Percentiles rank a stretch among this genome's conserved stretches.
Evolutionary conservation across 1,140 invertebrate species (phyloP).

Genomic region (Drosophila tsacasi): DNA sequence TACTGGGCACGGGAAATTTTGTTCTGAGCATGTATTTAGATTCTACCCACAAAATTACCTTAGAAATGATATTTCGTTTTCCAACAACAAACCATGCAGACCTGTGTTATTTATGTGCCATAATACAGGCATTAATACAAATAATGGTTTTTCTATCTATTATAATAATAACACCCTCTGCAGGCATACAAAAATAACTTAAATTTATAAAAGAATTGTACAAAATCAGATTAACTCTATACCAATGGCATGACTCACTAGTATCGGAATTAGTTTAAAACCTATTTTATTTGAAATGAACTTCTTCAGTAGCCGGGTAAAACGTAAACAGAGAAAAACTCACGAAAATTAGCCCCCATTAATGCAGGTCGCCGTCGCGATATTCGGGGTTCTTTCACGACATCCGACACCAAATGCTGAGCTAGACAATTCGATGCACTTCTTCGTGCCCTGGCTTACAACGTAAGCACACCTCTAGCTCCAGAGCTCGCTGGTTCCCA

Average conservation of each 20-base stretch:
- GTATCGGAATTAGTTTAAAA: neutral
- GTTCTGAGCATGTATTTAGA: too few species aligned
- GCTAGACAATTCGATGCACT: conserved; percentile 31
- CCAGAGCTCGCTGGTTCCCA: neutral
- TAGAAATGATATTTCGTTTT: too few species aligned
- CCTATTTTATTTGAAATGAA: neutral
- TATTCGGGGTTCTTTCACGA: conserved; percentile 30
- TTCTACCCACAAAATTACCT: too few species aligned
- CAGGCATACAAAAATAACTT: neutral
- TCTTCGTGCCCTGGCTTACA: conserved; percentile 22
- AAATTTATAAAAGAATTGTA: neutral
- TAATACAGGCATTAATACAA: neutral
- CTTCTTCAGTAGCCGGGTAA: neutral
- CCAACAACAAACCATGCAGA: too few species aligned
- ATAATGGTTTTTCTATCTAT: too few species aligned
- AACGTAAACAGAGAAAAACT: conserved; percentile 12
- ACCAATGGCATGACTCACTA: neutral
- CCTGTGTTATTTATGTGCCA: neutral
- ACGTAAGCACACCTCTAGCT: conserved; percentile 30
- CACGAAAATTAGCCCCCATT: conserved; percentile 18
- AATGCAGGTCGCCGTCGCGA: conserved; percentile 48
- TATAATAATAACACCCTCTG: neutral
- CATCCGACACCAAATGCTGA: conserved; percentile 49
- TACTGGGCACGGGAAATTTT: too few species aligned
- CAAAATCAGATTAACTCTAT: neutral